Percentiles rank a stretch among this genome's conserved stretches.
phyloP scores from a whole-genome alignment of 2,797 vertebrate genomes.

The Platalea minor region DNA sequence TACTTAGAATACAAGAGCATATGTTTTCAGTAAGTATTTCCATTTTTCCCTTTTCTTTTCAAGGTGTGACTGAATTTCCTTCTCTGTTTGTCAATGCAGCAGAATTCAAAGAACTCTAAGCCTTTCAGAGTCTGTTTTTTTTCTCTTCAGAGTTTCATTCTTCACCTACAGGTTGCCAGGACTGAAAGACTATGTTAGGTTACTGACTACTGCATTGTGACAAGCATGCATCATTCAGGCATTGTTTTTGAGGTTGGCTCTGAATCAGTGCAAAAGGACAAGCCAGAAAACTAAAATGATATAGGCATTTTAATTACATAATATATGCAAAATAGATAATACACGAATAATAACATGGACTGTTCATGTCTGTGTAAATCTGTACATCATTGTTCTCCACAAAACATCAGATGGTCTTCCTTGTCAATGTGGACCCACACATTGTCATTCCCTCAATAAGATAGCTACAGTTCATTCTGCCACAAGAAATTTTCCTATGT shows the following conservation, averaged over 20 bases:
- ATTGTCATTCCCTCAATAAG: background rate
- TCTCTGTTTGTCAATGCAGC: background rate
- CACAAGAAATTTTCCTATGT: background rate
- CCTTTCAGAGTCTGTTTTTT: background rate
- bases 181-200: background rate
- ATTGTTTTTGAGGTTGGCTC: background rate
- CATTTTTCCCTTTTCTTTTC: background rate
- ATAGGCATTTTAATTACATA: background rate
- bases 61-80: background rate
- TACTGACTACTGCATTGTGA: background rate
- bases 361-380: background rate
- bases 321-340: background rate
- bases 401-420: background rate
- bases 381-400: background rate
- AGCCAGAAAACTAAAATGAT: background rate
- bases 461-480: background rate
- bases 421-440: fast-evolving
- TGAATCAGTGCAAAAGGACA: background rate
- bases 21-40: background rate
- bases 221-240: background rate
- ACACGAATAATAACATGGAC: background rate
- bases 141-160: background rate
- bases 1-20: background rate
- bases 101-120: background rate
- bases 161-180: background rate